Evolutionary conservation across 2,888 invertebrate species (phyloP).

Genomic region (Drosophila stalkeri): DNA sequence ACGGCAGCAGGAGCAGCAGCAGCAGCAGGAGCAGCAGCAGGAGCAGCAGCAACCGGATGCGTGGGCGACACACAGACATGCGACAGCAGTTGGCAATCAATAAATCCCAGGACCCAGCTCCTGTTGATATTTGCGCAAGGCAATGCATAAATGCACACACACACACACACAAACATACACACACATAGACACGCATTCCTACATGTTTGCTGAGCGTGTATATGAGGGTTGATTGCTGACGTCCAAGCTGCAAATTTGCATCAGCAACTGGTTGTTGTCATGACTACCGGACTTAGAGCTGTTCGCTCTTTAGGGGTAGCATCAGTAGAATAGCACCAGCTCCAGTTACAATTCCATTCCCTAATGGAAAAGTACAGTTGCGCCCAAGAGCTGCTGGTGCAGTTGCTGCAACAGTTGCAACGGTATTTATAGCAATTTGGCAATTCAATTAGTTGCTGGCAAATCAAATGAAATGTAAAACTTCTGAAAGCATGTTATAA

Average conservation of each 20-base stretch:
- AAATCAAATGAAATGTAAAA: background rate
- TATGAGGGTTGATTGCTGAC: constrained; percentile 66
- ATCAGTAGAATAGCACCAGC: constrained; percentile 3
- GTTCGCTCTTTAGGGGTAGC: background rate
- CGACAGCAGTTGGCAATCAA: constrained; percentile 65
- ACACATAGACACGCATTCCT: background rate
- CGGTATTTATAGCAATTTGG: background rate
- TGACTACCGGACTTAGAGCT: constrained; percentile 39
- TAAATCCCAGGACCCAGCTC: constrained; percentile 77
- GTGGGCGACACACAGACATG: constrained; percentile 39
- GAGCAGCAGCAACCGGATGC: constrained; percentile 43
- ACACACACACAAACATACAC: background rate
- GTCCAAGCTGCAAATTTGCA: constrained; percentile 59
- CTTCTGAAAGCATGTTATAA: background rate
- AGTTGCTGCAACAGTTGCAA: constrained; percentile 17
- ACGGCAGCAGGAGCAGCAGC: background rate
- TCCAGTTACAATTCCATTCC: constrained; percentile 28
- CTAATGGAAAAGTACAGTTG: constrained; percentile 55
- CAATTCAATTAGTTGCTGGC: background rate
- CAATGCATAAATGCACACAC: constrained; percentile 69
- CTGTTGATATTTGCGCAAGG: constrained; percentile 74
- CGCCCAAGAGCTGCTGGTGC: constrained; percentile 20
- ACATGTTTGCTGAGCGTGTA: constrained; percentile 5
- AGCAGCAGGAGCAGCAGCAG: background rate
- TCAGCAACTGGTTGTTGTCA: constrained; percentile 71